These are phyloP conservation scores for Sinocyclocheilus anshuiensis DNA, from an alignment of 2,113 vertebrate genomes.

Conservation along the genomic window DNA sequence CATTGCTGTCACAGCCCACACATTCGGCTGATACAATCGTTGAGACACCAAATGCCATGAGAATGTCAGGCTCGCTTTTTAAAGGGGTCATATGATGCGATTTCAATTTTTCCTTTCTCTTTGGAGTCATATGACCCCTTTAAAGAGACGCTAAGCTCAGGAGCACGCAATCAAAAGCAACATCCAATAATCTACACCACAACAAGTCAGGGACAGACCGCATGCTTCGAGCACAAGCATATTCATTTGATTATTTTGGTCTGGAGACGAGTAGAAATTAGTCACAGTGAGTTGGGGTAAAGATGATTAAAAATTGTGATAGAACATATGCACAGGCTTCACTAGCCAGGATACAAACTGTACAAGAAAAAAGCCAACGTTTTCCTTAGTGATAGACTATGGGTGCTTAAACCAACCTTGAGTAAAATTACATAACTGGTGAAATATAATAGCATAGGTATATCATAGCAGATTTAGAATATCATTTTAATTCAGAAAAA, in stretches of 20 bases:
- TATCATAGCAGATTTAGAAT: not conserved
- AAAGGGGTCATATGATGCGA: too few species aligned
- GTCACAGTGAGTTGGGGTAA: conserved; percentile 25
- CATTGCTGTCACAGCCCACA: conserved; percentile 76
- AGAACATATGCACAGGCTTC: conserved; percentile 6
- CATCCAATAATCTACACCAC: conserved; percentile 28
- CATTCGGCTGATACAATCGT: conserved; percentile 75
- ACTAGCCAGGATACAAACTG: conserved; percentile 39
- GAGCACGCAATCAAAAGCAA: conserved; percentile 60
- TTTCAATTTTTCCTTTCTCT: too few species aligned
- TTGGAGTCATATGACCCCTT: too few species aligned
- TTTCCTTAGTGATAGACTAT: not conserved
- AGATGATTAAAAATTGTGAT: conserved; percentile 20
- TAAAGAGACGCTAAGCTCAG: conserved; percentile 67
- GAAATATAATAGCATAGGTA: not conserved
- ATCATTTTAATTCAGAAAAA: not conserved
- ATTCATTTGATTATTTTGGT: conserved; percentile 18
- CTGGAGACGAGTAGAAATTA: not conserved
- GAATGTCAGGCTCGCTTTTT: conserved; percentile 77
- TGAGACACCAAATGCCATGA: conserved; percentile 80
- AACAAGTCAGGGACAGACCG: not conserved
- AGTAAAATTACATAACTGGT: not conserved
- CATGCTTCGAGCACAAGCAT: not conserved
- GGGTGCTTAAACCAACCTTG: not conserved
- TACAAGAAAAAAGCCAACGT: not conserved